Conservation (phyloP, 2,797 vertebrate species). For the Odontamblyopus lacepedii region DNA sequence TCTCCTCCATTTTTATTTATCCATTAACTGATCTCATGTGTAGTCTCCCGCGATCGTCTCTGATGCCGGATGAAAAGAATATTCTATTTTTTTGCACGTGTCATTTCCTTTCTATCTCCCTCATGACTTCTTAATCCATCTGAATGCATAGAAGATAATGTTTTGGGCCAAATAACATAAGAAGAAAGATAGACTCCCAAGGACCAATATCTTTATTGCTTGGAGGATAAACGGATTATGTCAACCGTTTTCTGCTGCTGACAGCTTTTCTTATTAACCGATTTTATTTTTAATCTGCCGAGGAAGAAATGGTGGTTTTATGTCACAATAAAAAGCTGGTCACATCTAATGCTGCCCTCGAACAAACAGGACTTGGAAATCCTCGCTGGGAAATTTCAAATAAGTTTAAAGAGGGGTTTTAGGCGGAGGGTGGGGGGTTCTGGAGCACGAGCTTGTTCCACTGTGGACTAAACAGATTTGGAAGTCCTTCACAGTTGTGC, state of each 20-base stretch:
- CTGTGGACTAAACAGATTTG: conserved; percentile 89
- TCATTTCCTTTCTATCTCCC: conserved; percentile 99
- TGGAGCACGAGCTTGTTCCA: conserved; percentile 96
- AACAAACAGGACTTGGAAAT: conserved; percentile 99
- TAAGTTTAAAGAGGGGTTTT: conserved; percentile 97
- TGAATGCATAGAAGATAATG: conserved; percentile 99
- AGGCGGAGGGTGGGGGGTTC: conserved; percentile 81
- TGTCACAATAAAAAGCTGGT: conserved; percentile 99
- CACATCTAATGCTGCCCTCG: conserved; percentile 99
- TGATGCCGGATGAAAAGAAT: conserved; percentile 90
- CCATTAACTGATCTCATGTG: conserved; percentile 66
- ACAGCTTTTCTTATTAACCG: conserved; percentile 99
- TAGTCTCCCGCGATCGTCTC: conserved; percentile 65
- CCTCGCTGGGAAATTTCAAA: conserved; percentile 99
- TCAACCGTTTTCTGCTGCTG: conserved; percentile 99
- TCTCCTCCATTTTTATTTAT: conserved; percentile 54
- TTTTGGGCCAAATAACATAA: conserved; percentile 99
- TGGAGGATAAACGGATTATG: conserved; percentile 99
- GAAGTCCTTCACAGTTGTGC: conserved; percentile 88
- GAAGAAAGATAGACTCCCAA: conserved; percentile 99
- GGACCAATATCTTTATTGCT: conserved; percentile 99
- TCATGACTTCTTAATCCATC: conserved; percentile 99
- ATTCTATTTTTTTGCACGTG: conserved; percentile 97
- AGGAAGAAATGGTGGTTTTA: conserved; percentile 99
- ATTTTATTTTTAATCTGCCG: conserved; percentile 99